A percentile compares a stretch with the other conserved stretches of the same genome.
These are phyloP conservation scores for Limnephilus lunatus DNA, from an alignment of 2,888 invertebrate genomes.

Conservation along the genomic window DNA sequence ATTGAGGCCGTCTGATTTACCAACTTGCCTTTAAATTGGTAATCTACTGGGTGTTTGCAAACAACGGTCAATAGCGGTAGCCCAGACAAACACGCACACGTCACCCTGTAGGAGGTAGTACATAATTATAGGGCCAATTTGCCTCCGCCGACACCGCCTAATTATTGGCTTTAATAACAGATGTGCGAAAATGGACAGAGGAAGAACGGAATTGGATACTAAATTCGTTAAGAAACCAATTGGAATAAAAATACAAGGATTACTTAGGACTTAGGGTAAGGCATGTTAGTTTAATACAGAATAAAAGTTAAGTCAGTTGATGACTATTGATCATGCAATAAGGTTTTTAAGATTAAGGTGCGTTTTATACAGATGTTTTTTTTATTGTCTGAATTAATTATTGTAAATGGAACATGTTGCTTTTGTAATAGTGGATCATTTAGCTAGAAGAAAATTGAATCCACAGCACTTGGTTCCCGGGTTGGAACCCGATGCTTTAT, in stretches of 20 bases:
- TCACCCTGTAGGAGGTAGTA: neutral
- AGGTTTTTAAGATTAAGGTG: neutral
- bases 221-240: neutral
- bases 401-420: too few species aligned
- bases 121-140: slow-evolving; percentile 51
- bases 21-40: slow-evolving; percentile 44
- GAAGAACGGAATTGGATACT: neutral
- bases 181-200: neutral
- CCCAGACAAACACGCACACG: slow-evolving; percentile 41
- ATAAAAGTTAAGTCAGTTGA: neutral
- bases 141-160: neutral
- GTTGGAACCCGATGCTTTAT: too few species aligned
- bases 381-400: too few species aligned
- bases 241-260: neutral
- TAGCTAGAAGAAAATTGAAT: too few species aligned
- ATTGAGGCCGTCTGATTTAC: slow-evolving; percentile 47
- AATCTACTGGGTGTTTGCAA: slow-evolving; percentile 50
- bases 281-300: too few species aligned
- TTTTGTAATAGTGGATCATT: too few species aligned
- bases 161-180: slow-evolving; percentile 37
- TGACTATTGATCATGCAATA: neutral
- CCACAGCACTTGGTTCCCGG: too few species aligned
- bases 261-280: neutral
- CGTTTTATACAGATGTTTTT: too few species aligned
- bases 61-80: slow-evolving; percentile 56